Percentiles rank a stretch among this genome's conserved stretches.
Conservation (phyloP, 2,113 vertebrate genomes). For the Nanger granti region DNA sequence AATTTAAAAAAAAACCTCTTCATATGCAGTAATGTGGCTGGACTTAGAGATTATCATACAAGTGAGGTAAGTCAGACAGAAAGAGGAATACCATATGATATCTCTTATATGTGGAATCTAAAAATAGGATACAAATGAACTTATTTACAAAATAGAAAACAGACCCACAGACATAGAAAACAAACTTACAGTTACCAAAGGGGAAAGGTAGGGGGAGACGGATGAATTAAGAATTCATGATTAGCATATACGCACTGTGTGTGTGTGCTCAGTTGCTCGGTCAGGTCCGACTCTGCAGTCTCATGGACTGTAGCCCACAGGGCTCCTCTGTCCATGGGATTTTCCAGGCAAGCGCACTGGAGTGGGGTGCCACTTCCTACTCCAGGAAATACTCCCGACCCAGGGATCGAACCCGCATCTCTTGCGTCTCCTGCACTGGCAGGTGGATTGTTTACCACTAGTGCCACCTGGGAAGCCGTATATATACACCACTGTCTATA, state of each 20-base stretch:
- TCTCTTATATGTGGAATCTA: neutral
- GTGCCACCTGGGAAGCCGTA: neutral
- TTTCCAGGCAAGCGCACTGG: neutral
- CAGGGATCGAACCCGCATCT: neutral
- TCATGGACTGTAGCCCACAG: neutral
- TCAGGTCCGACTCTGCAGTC: rapidly evolving
- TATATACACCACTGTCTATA: neutral
- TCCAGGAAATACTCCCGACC: neutral
- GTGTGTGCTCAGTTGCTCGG: neutral
- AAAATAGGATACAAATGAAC: neutral
- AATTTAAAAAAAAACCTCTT: neutral
- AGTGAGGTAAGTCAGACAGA: neutral
- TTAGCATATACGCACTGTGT: neutral
- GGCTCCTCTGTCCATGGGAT: neutral
- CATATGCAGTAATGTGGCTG: neutral
- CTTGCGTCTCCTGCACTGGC: neutral
- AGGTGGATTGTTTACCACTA: neutral
- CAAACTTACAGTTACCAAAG: neutral
- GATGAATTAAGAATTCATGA: neutral
- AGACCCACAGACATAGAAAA: neutral
- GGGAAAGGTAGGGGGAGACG: neutral
- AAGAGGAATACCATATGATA: neutral
- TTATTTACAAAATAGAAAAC: neutral
- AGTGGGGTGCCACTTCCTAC: neutral
- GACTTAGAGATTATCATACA: neutral